Conservation (phyloP, 1,140 invertebrate species). For the Drosophila pectinifera region DNA sequence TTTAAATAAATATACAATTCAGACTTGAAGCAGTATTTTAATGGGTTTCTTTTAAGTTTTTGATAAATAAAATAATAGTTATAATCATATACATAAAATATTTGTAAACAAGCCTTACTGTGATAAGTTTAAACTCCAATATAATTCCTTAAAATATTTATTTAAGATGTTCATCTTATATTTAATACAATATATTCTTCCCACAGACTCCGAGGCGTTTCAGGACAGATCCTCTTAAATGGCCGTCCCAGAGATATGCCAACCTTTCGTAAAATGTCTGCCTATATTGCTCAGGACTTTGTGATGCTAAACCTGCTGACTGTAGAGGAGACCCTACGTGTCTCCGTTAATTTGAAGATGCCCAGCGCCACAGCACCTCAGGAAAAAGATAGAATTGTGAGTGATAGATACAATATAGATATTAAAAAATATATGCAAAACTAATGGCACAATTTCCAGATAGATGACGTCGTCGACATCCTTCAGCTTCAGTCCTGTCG, state of each 20-base stretch:
- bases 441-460: slow-evolving; percentile 78
- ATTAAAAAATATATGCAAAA: no score
- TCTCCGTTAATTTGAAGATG: slow-evolving; percentile 88
- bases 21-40: no score
- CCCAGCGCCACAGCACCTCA: slow-evolving; percentile 34
- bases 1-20: no score
- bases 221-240: slow-evolving; percentile 90
- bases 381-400: slow-evolving; percentile 68
- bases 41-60: no score
- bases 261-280: slow-evolving; percentile 87
- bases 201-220: slow-evolving; percentile 84
- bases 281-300: slow-evolving; percentile 90
- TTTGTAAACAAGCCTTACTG: no score
- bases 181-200: neutral
- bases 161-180: neutral
- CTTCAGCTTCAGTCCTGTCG: slow-evolving; percentile 87
- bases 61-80: no score
- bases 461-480: slow-evolving; percentile 87
- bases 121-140: no score
- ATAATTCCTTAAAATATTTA: neutral
- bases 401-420: neutral
- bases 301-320: slow-evolving; percentile 88
- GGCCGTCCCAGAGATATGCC: slow-evolving; percentile 90
- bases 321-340: slow-evolving; percentile 87
- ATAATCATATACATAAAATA: no score